Evolutionary conservation across 2,797 vertebrate species (phyloP), one percentile per base, ranked within the genome.

Genomic region (Cyprinodon diabolis): DNA sequence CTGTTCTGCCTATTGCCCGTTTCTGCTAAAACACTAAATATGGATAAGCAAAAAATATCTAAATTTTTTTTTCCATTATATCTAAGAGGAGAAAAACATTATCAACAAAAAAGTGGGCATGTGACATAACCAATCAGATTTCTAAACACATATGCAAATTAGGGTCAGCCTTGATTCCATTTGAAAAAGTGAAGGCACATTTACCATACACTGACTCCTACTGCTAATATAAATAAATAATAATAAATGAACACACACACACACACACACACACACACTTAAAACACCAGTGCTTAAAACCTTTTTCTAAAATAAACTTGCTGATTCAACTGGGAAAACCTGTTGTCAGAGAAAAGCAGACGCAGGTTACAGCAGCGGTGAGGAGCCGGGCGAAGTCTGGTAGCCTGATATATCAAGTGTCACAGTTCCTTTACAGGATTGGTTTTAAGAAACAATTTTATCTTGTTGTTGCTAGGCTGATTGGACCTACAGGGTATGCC

Each of bases 201-300:
- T 19, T 40, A 62, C 58, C 4, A 40, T 40, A 21, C 40, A 21
- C 30, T 60, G 30, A 37, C 30, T 35, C 58, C 4, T 72, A 49
- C 80, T 79, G 68, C 74, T 74, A 80, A 77, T 88, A 93, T 93
- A 92, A 92, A 93, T 96, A 92, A 93, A 94, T 91, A 94, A 94
- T 95, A 93, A 91, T 87, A 92, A 91, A 5, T 5, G 7, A 43
- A 43, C 40, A 43, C 40, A 43, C 40, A 5, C 40, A 43, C 7
- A 40, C 40, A 40, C 40, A 30, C 1, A 1, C 25, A 40, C 40
- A 5, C 40, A 43, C 7, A 43, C 40, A 43, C 40, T 30, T 30
- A 69, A 82, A 77, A 74, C 87, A 81, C 86, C 77, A 70, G 79
- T 89, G 82, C 85, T 78, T 71, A 79, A 86, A 81, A 91, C 91